Evolutionary conservation across 2,888 invertebrate species (phyloP), one percentile per base, ranked within the genome.

Genomic region (Cheilosia urbana): DNA sequence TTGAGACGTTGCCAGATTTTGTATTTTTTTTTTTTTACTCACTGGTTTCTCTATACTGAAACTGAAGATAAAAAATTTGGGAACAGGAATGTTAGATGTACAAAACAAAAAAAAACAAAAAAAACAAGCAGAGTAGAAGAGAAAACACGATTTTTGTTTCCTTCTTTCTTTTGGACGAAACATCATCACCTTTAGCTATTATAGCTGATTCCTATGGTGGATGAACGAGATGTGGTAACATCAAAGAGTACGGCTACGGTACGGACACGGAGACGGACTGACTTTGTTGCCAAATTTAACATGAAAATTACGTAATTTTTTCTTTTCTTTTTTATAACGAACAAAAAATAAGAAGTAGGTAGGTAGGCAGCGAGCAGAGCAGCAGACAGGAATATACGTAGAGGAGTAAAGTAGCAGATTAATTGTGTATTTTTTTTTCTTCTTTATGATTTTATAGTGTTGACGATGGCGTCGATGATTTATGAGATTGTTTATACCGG

Each of bases 1-100:
- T 81, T 81, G 85, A 81, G 81, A 81, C 72, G 85, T 85, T 85
- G 85, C 85, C 85, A 85, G 81, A 81, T 85, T 81, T 80, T 75
- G 37, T 4, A 5, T 17, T 47, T 51, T 47, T 83, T n/a, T 47
- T 83, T 30, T 49, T 55, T 47, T 57, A 4, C 13, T 13, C 27
- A 15, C 27, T 60, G 58, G 11, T 4, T 60, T 65, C 45, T 49
- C 19, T 37, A 37, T 37, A 37, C 37, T 13, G 13, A 37, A 37
- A 37, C 37, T 58, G 45, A 81, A 71, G 81, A 76, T 77, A 81
- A 37, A 81, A 81, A 37, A 81, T 85, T 81, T 72, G 66, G 76
- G 72, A 81, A 76, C 76, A 85, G 65, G 81, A 85, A 85, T 81
- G 65, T 72, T 79, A 65, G 58, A 72, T 62, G 72, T 72, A 72